phyloP scores from a whole-genome alignment of 2,797 vertebrate species.

The Manis pentadactyla region DNA sequence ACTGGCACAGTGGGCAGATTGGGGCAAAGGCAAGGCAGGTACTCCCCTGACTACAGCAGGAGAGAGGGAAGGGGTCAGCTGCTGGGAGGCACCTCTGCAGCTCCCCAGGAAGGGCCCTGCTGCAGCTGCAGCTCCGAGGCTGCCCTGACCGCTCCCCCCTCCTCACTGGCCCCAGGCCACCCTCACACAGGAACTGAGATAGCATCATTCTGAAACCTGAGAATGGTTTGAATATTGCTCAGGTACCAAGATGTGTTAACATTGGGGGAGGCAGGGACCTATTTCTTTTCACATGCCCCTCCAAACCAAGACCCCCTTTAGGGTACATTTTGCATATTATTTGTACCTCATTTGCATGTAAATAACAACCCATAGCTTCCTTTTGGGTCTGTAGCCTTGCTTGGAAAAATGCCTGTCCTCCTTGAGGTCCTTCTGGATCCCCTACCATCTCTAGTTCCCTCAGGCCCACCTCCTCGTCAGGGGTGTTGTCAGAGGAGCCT shows the following conservation, averaged over 20 bases:
- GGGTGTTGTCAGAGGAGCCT: not conserved
- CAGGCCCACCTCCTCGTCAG: not conserved
- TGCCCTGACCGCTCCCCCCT: conserved; percentile 4
- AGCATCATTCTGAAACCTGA: conserved; percentile 80
- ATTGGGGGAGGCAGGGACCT: conserved; percentile 4
- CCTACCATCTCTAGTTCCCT: not conserved
- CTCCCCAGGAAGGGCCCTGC: not conserved
- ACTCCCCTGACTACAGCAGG: not conserved
- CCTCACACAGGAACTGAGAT: conserved; percentile 79
- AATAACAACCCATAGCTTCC: not conserved
- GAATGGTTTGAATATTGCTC: conserved; percentile 78
- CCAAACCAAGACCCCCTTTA: not conserved
- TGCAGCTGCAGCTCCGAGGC: conserved; percentile 18
- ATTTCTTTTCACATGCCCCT: not conserved
- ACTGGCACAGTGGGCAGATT: not conserved
- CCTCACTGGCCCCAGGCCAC: conserved; percentile 42
- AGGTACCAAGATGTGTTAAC: conserved; percentile 75
- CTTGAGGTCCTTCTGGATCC: not conserved
- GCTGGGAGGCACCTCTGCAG: not conserved
- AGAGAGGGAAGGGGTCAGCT: not conserved
- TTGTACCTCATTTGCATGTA: conserved; percentile 35
- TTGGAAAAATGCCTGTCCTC: not conserved
- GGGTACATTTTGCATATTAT: not conserved
- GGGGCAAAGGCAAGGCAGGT: not conserved
- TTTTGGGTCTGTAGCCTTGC: not conserved